Conservation (phyloP, 92 coral and sea anemone species). For the Bergia puertoricense region DNA sequence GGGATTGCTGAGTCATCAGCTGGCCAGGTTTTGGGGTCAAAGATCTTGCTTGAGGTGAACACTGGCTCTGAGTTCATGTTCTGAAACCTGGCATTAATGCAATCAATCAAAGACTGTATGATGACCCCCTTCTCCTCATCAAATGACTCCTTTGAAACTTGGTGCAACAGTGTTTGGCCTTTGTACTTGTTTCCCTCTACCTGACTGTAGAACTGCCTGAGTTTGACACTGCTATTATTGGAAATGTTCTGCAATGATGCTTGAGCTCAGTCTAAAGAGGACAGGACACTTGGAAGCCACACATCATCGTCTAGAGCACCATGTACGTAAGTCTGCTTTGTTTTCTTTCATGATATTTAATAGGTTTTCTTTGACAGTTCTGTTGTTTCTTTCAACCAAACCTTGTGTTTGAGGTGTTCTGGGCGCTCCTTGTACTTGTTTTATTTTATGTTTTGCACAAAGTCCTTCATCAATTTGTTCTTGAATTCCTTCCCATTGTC, state of each 20-base stretch:
- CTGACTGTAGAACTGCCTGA: no score
- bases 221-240: no score
- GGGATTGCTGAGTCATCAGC: constrained; percentile 40
- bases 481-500: constrained; percentile 14
- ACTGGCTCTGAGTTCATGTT: constrained; percentile 40
- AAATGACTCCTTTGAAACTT: constrained; percentile 36
- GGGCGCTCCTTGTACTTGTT: constrained; percentile 46
- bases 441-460: background rate
- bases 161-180: constrained; percentile 40
- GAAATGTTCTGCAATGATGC: no score
- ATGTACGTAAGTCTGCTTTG: constrained; percentile 40
- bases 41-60: constrained; percentile 37
- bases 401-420: constrained; percentile 49
- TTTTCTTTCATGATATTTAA: constrained; percentile 40
- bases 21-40: constrained; percentile 36
- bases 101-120: constrained; percentile 39
- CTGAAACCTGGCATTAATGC: constrained; percentile 42
- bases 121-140: constrained; percentile 41
- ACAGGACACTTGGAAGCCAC: constrained; percentile 6
- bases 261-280: no score
- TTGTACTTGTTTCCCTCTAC: background rate
- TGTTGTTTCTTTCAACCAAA: constrained; percentile 51
- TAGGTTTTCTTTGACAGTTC: constrained; percentile 51
- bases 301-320: constrained; percentile 48
- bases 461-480: constrained; percentile 17